Evolutionary conservation across 2,797 vertebrate genomes (phyloP).

Genomic region (Toxotes lorentzi): DNA sequence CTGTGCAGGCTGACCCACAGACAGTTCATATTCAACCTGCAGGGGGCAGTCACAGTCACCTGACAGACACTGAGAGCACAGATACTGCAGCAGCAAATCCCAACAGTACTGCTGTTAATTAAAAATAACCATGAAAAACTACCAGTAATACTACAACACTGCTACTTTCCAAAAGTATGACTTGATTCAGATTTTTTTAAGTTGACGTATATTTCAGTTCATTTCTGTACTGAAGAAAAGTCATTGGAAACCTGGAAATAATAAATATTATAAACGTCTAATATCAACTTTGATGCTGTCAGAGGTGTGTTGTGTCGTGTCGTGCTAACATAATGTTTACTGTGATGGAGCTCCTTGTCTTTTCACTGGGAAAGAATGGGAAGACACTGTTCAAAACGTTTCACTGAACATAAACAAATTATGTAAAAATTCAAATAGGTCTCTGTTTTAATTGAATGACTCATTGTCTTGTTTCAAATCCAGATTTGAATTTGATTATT

Average conservation of each 20-base stretch:
- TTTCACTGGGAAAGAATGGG: not conserved
- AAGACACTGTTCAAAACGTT: no score
- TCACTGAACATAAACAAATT: not conserved
- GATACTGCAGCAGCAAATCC: not conserved
- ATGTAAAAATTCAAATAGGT: not conserved
- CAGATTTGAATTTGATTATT: not conserved
- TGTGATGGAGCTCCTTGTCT: not conserved
- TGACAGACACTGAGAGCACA: not conserved
- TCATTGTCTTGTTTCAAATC: not conserved
- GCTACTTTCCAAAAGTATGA: no score
- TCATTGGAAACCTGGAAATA: not conserved
- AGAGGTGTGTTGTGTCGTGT: not conserved
- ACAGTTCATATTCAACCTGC: constrained; percentile 14
- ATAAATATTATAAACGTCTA: not conserved
- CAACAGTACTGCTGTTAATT: not conserved
- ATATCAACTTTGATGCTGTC: not conserved
- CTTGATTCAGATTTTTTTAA: no score
- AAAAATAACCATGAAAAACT: not conserved
- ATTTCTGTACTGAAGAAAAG: not conserved
- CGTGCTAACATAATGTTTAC: not conserved
- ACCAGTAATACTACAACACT: not conserved
- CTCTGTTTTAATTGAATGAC: not conserved
- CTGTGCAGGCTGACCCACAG: not conserved
- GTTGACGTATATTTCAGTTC: not conserved
- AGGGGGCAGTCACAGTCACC: constrained; percentile 65